Evolutionary conservation across 2,113 vertebrate species (phyloP).

Genomic region (Archocentrus centrarchus): DNA sequence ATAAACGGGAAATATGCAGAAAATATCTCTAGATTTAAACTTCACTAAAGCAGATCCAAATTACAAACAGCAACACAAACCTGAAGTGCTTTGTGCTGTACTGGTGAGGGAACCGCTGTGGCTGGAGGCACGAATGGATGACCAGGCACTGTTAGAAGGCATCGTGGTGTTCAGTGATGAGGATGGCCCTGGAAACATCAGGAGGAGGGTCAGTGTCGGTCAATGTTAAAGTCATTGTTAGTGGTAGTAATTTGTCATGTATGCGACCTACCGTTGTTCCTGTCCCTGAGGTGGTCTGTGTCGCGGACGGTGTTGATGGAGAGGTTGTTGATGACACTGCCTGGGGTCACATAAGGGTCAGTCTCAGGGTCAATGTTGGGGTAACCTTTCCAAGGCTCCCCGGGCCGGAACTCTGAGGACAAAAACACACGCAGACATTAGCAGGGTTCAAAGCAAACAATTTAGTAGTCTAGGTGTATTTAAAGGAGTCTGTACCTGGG

Average conservation of each 20-base stretch:
- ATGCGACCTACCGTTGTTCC: constrained; percentile 90
- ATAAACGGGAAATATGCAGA: no score
- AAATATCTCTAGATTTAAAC: neutral
- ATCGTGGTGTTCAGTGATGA: constrained; percentile 99
- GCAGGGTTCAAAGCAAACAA: neutral
- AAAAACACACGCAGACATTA: neutral
- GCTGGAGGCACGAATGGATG: constrained; percentile 99
- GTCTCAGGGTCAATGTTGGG: constrained; percentile 99
- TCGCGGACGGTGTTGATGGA: constrained; percentile 99
- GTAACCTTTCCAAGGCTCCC: constrained; percentile 99
- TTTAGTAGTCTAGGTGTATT: neutral
- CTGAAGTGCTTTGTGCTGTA: constrained; percentile 99
- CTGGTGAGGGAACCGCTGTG: constrained; percentile 99
- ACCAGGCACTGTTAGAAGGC: constrained; percentile 99
- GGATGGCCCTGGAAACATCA: constrained; percentile 90
- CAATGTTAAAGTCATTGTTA: neutral
- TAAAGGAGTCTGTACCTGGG: constrained; percentile 52
- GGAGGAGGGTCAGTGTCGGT: neutral
- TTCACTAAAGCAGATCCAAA: neutral
- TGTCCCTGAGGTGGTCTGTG: constrained; percentile 99
- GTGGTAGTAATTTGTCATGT: neutral
- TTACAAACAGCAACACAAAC: constrained; percentile 63
- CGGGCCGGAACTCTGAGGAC: constrained; percentile 94
- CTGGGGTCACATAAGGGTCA: constrained; percentile 99
- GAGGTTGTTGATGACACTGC: constrained; percentile 99